phyloP scores from a whole-genome alignment of 2,113 vertebrate genomes.

The Chitala chitala region DNA sequence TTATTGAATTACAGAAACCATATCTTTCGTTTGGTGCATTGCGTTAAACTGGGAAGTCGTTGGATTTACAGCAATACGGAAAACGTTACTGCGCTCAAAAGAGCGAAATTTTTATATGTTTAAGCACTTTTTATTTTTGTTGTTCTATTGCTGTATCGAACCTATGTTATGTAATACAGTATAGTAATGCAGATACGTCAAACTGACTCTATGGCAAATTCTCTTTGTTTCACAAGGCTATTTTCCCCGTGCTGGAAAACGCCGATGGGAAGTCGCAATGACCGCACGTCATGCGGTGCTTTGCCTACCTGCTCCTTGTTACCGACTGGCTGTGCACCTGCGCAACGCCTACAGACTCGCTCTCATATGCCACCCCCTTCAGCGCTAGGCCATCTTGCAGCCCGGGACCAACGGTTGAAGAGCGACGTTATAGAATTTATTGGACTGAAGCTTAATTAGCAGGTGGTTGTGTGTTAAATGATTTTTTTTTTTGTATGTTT shows the following conservation, averaged over 20 bases:
- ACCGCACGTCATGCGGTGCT: conserved; percentile 8
- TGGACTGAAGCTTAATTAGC: background rate
- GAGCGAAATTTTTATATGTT: background rate
- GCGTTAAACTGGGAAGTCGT: too few species aligned
- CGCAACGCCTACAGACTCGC: conserved; percentile 2
- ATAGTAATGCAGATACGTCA: background rate
- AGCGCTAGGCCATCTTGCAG: background rate
- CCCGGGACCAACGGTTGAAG: background rate
- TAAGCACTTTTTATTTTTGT: background rate
- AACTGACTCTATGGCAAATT: background rate
- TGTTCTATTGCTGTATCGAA: too few species aligned
- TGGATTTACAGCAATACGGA: background rate
- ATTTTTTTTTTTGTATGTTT: background rate
- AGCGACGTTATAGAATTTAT: background rate
- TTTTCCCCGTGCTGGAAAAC: background rate
- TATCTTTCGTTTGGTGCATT: too few species aligned
- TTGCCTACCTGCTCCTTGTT: conserved; percentile 10
- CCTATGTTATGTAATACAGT: too few species aligned
- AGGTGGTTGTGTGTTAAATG: background rate
- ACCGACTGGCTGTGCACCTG: conserved; percentile 14
- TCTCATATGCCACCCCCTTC: background rate
- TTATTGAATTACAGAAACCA: background rate
- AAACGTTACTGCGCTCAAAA: background rate
- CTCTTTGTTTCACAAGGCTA: conserved; percentile 15
- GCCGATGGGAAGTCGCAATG: background rate